These are phyloP conservation scores for Pheosia tremula DNA, from an alignment of 2,888 invertebrate genomes.

Conservation along the genomic window DNA sequence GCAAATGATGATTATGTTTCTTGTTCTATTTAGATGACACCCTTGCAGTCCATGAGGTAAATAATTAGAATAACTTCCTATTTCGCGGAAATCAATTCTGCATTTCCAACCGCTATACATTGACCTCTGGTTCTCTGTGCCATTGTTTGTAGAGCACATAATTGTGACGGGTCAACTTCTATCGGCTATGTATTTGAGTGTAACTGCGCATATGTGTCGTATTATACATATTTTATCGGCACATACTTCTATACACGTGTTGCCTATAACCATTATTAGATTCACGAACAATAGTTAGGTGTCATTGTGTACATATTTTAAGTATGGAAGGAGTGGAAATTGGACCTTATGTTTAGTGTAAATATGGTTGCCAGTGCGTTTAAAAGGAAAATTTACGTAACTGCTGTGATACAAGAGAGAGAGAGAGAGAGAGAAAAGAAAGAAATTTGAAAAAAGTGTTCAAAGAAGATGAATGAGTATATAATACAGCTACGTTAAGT, in stretches of 20 bases:
- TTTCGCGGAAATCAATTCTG: neutral
- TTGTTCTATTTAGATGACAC: neutral
- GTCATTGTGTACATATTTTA: neutral
- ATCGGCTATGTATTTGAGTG: constrained; percentile 6
- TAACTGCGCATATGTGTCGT: constrained; percentile 17
- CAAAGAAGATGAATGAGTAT: no score
- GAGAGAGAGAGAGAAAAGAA: no score
- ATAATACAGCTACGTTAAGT: no score
- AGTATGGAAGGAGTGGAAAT: no score
- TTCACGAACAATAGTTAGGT: constrained; percentile 12
- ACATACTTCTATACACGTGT: constrained; percentile 31
- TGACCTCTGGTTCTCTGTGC: constrained; percentile 7
- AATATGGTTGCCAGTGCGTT: neutral
- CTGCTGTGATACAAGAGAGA: no score
- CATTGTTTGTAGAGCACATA: neutral
- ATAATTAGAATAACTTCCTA: neutral
- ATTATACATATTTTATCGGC: constrained; percentile 18
- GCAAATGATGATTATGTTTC: neutral
- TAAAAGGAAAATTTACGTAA: no score
- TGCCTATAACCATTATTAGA: constrained; percentile 26
- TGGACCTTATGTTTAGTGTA: no score
- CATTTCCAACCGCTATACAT: constrained; percentile 7
- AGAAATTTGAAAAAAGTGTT: no score
- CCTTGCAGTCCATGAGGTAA: neutral
- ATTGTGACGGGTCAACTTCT: neutral